Evolutionary conservation across 2,888 invertebrate species (phyloP).

Genomic region (Parascotia fuliginaria): DNA sequence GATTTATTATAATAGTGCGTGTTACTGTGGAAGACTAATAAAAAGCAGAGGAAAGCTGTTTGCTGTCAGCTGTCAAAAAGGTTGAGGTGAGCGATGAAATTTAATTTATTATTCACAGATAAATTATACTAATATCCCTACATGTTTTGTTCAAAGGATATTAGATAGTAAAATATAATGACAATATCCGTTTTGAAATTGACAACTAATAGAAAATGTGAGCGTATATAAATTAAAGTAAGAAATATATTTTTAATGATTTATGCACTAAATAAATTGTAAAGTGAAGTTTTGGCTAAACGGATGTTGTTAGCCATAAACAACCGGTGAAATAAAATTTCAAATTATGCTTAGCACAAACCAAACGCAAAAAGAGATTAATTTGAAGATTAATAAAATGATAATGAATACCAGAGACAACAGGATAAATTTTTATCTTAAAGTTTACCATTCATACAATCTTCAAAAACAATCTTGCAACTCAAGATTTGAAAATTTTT

Average conservation of each 20-base stretch:
- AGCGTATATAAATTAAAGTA: too few relatives aligned
- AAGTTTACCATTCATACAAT: too few relatives aligned
- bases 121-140: constrained; percentile 34
- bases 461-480: too few relatives aligned
- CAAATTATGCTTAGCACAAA: background rate
- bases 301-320: constrained; percentile 9
- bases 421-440: too few relatives aligned
- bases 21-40: constrained; percentile 53
- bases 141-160: constrained; percentile 26
- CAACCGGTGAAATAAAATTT: constrained; percentile 3
- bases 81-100: constrained; percentile 67
- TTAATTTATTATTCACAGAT: constrained; percentile 51
- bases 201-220: background rate
- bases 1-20: constrained; percentile 60
- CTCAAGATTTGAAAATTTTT: too few relatives aligned
- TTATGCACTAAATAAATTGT: background rate
- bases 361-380: too few relatives aligned
- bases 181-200: constrained; percentile 23
- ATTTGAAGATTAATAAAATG: too few relatives aligned
- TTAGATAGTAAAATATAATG: constrained; percentile 15
- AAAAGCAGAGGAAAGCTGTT: constrained; percentile 57
- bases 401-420: too few relatives aligned
- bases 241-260: background rate
- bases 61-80: constrained; percentile 74
- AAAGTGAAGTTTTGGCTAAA: background rate